These are phyloP conservation scores for Idris sp. DNA, from an alignment of 1,140 invertebrate genomes.

Conservation along the genomic window DNA sequence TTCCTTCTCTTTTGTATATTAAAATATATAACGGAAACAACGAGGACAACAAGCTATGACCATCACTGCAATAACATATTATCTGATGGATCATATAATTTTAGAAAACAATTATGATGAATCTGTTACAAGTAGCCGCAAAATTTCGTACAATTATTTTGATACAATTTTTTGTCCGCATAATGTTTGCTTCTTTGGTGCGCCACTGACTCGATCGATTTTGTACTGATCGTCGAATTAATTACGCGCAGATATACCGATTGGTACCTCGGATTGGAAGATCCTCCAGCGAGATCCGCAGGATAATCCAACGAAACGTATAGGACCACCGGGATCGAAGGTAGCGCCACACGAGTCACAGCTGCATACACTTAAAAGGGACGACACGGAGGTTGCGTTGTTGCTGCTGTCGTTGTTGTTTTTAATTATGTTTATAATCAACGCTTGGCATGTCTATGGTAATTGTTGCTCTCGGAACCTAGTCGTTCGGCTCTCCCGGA, in stretches of 20 bases:
- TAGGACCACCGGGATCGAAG: slow-evolving; percentile 77
- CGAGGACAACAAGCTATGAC: no score
- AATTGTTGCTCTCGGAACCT: slow-evolving; percentile 69
- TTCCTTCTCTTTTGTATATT: no score
- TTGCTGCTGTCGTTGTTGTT: slow-evolving; percentile 72
- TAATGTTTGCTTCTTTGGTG: no score
- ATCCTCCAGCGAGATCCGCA: slow-evolving; percentile 65
- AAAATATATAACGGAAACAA: no score
- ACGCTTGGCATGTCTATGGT: slow-evolving; percentile 78
- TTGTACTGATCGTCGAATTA: slow-evolving; percentile 69
- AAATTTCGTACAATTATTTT: no score
- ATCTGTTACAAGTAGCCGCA: no score
- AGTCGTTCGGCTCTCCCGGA: slow-evolving; percentile 65
- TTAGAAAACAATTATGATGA: no score
- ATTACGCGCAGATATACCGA: slow-evolving; percentile 71
- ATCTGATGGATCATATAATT: no score
- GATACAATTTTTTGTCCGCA: no score
- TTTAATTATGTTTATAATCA: slow-evolving; percentile 79
- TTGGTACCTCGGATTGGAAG: slow-evolving; percentile 67
- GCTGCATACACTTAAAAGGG: slow-evolving; percentile 71
- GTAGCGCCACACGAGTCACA: slow-evolving; percentile 68
- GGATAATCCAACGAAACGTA: slow-evolving; percentile 70
- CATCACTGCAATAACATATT: no score
- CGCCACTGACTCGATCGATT: slow-evolving; percentile 60
- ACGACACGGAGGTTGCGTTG: slow-evolving; percentile 63